phyloP scores from a whole-genome alignment of 2,113 vertebrate genomes.

The Vombatus ursinus region DNA sequence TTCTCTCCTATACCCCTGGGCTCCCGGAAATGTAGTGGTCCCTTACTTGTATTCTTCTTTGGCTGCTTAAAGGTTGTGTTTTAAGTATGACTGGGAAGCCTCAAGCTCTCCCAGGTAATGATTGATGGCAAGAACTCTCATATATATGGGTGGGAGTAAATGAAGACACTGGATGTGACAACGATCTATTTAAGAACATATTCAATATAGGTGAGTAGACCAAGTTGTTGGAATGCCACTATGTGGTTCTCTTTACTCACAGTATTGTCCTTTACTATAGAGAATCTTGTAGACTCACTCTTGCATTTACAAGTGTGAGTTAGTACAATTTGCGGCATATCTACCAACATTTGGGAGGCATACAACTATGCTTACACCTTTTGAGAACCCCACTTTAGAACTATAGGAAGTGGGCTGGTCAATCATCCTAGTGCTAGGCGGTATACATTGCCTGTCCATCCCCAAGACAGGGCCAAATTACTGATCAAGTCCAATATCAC shows the following conservation, averaged over 20 bases:
- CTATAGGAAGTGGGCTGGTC: neutral
- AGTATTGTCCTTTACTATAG: no score
- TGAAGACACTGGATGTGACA: no score
- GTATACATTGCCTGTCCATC: neutral
- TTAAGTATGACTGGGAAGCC: neutral
- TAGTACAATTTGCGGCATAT: neutral
- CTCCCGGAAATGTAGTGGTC: neutral
- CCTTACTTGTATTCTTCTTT: neutral
- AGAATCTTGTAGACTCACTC: no score
- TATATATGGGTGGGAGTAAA: neutral
- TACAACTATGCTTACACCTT: neutral
- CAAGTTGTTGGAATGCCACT: neutral
- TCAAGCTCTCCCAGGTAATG: neutral
- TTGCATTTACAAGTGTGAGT: no score
- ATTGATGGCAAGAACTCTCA: neutral
- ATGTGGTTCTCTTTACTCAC: neutral
- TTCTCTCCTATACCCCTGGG: neutral
- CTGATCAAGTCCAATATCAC: neutral
- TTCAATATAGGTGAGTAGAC: neutral
- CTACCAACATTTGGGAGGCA: neutral
- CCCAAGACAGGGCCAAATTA: neutral
- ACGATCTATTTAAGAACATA: neutral
- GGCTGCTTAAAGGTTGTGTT: neutral
- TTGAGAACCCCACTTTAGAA: neutral
- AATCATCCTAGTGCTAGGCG: neutral